These are phyloP conservation scores for Abramis brama DNA, from an alignment of 2,113 vertebrate genomes.

Conservation along the genomic window DNA sequence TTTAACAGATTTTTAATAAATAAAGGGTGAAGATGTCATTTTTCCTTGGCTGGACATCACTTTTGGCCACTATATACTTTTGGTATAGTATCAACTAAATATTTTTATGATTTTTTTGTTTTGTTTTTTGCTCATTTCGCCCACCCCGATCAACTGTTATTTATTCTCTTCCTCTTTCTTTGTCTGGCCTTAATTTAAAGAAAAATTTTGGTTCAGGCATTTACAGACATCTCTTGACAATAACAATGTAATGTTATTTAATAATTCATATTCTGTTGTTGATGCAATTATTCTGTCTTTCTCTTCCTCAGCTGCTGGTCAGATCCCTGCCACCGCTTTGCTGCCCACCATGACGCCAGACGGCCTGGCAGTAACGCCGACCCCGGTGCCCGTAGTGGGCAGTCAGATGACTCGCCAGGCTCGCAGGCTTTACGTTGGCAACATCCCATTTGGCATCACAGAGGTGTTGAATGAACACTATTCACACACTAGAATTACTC, in stretches of 20 bases:
- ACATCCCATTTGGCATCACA: conserved; percentile 94
- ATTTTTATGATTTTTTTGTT: background rate
- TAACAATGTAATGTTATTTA: background rate
- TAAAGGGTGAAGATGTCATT: too few species aligned
- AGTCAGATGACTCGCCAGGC: conserved; percentile 95
- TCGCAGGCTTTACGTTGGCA: conserved; percentile 90
- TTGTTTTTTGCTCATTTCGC: background rate
- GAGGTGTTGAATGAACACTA: conserved; percentile 76
- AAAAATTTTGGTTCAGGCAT: background rate
- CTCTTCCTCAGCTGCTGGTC: conserved; percentile 82
- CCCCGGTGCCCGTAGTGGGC: conserved; percentile 90
- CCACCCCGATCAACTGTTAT: background rate
- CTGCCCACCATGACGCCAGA: conserved; percentile 92
- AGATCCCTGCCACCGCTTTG: conserved; percentile 91
- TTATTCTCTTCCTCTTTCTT: background rate
- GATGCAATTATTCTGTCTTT: background rate
- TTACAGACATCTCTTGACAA: background rate
- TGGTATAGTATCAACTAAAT: background rate
- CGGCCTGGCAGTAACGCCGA: conserved; percentile 89
- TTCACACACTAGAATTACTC: conserved; percentile 18
- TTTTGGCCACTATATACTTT: too few species aligned
- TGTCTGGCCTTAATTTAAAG: background rate
- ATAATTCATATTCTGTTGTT: background rate
- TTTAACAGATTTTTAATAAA: too few species aligned
- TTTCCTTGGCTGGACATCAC: too few species aligned